Evolutionary conservation across 2,797 vertebrate species (phyloP).

Genomic region (Alfaro cultratus): DNA sequence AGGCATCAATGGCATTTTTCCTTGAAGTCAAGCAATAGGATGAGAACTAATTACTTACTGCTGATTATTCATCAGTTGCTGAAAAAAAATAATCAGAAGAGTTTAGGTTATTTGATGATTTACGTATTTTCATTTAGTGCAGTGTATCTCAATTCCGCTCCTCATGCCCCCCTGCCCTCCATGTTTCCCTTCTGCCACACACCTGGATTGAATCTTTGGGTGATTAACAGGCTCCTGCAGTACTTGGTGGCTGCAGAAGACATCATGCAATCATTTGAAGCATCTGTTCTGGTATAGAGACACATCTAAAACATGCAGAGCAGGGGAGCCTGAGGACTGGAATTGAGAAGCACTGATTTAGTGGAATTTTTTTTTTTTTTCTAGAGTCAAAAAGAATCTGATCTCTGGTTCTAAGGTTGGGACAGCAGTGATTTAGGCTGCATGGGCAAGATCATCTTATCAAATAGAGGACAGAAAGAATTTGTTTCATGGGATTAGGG

Average conservation of each 20-base stretch:
- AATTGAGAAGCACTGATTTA: no score
- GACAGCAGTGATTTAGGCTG: constrained; percentile 3
- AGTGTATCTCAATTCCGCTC: no score
- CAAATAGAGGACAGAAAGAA: constrained; percentile 21
- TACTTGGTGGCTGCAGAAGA: no score
- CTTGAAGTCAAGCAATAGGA: not conserved
- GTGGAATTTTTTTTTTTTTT: not conserved
- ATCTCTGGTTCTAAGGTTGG: not conserved
- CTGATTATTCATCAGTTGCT: not conserved
- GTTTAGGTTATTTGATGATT: not conserved
- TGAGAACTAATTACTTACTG: not conserved
- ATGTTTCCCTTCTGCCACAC: no score
- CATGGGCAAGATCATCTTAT: constrained; percentile 24
- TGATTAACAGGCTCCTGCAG: no score
- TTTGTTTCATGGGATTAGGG: constrained; percentile 46
- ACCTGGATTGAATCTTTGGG: no score
- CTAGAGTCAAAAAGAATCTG: not conserved
- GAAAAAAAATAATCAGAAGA: not conserved
- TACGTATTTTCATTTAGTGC: not conserved
- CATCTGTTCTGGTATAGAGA: no score
- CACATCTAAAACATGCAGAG: no score
- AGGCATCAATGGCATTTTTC: not conserved
- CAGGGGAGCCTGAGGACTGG: no score
- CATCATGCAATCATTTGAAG: no score
- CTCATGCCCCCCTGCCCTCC: no score